These are phyloP conservation scores for Adineta ricciae DNA, from an alignment of 2,888 invertebrate species.

Conservation along the genomic window DNA sequence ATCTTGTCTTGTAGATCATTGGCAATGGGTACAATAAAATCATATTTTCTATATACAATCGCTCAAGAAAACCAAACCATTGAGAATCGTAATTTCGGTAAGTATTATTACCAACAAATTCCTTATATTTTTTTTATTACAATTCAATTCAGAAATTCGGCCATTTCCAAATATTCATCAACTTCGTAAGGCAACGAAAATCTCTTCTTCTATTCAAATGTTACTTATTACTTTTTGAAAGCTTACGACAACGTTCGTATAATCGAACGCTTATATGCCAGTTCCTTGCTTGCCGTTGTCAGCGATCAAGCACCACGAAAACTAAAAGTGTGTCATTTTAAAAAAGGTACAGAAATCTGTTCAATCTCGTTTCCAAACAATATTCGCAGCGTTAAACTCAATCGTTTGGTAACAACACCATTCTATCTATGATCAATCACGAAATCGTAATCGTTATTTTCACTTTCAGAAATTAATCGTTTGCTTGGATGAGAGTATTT, in stretches of 20 bases:
- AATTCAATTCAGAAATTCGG: background rate
- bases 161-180: background rate
- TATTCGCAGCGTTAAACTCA: slow-evolving; percentile 84
- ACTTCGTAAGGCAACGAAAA: background rate
- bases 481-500: slow-evolving; percentile 88
- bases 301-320: slow-evolving; percentile 77
- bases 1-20: slow-evolving; percentile 57
- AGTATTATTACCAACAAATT: slow-evolving; percentile 35
- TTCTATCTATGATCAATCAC: too few species aligned
- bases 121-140: too few species aligned
- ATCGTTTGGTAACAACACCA: slow-evolving; percentile 66
- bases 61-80: slow-evolving; percentile 68
- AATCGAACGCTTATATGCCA: slow-evolving; percentile 88
- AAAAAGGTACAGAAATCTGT: slow-evolving; percentile 92
- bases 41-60: slow-evolving; percentile 77
- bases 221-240: slow-evolving; percentile 36
- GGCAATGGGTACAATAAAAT: slow-evolving; percentile 78
- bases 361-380: slow-evolving; percentile 89
- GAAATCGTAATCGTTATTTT: background rate
- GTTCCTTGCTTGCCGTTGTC: slow-evolving; percentile 88
- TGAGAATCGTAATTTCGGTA: slow-evolving; percentile 74
- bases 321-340: slow-evolving; percentile 89
- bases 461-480: slow-evolving; percentile 73
- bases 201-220: too few species aligned
- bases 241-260: slow-evolving; percentile 60